These are phyloP conservation scores for Panurus biarmicus DNA, from an alignment of 2,113 vertebrate species.

Conservation along the genomic window DNA sequence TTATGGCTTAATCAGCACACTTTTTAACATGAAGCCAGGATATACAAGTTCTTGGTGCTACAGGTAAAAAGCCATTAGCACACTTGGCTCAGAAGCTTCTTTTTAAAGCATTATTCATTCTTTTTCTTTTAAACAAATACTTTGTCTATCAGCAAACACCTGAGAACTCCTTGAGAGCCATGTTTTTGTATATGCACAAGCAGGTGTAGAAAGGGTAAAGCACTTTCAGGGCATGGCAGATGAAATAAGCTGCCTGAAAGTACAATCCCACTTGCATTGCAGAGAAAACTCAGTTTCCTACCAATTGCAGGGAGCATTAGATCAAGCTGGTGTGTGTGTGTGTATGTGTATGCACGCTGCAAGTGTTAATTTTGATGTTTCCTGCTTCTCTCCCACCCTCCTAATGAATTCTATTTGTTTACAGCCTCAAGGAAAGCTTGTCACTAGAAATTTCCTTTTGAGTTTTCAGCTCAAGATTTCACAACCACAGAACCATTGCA, in stretches of 20 bases:
- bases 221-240: neutral
- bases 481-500: slow-evolving; percentile 67
- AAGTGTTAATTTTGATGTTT: slow-evolving; percentile 50
- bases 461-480: slow-evolving; percentile 69
- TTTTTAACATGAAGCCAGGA: slow-evolving; percentile 51
- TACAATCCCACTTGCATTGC: neutral
- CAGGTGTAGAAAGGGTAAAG: slow-evolving; percentile 50
- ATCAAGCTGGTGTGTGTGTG: neutral
- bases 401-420: slow-evolving; percentile 68
- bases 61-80: slow-evolving; percentile 48
- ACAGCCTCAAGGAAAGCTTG: slow-evolving; percentile 67
- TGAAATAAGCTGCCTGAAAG: neutral
- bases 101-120: neutral
- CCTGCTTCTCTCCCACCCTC: slow-evolving; percentile 42
- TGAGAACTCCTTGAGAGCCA: neutral
- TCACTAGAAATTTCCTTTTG: slow-evolving; percentile 65
- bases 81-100: neutral
- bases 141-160: slow-evolving; percentile 30
- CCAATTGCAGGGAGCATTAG: neutral
- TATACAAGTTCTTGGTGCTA: slow-evolving; percentile 12
- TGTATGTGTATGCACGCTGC: fast-evolving
- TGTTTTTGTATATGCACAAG: slow-evolving; percentile 6
- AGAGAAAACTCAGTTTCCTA: neutral
- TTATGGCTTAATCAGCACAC: slow-evolving; percentile 62
- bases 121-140: slow-evolving; percentile 7